Evolutionary conservation across 1,140 invertebrate genomes (phyloP).

Genomic region (Hylyphantes graminicola): DNA sequence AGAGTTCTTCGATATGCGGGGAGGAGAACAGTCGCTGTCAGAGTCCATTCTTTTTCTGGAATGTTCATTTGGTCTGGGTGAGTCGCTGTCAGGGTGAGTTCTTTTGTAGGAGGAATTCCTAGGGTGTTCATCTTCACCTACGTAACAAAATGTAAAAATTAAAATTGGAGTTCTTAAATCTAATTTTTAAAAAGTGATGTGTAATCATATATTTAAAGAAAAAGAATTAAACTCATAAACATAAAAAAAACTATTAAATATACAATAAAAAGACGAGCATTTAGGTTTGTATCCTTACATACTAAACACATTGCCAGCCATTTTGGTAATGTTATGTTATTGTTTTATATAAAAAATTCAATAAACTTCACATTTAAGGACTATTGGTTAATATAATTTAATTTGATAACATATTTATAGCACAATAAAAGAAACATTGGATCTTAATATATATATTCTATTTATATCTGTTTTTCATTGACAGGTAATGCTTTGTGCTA

Average conservation of each 20-base stretch:
- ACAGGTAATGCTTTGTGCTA: too few species aligned
- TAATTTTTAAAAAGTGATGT: too few species aligned
- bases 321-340: not conserved
- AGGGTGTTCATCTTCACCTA: too few species aligned
- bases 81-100: constrained; percentile 27
- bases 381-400: not conserved
- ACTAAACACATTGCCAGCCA: not conserved
- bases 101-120: not conserved
- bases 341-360: not conserved
- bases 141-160: too few species aligned
- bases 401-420: not conserved
- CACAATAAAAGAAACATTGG: not conserved
- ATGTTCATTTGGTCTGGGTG: not conserved
- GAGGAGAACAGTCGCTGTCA: constrained; percentile 55
- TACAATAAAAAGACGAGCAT: too few species aligned
- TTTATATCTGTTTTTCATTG: too few species aligned
- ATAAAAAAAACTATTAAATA: too few species aligned
- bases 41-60: constrained; percentile 26
- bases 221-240: too few species aligned
- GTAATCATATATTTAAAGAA: too few species aligned
- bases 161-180: too few species aligned
- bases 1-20: not conserved
- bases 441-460: not conserved
- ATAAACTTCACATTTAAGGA: not conserved
- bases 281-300: too few species aligned